Base-by-base conservation (phyloP, 2,888 invertebrate species). In the Dryobotodes eremita region DNA sequence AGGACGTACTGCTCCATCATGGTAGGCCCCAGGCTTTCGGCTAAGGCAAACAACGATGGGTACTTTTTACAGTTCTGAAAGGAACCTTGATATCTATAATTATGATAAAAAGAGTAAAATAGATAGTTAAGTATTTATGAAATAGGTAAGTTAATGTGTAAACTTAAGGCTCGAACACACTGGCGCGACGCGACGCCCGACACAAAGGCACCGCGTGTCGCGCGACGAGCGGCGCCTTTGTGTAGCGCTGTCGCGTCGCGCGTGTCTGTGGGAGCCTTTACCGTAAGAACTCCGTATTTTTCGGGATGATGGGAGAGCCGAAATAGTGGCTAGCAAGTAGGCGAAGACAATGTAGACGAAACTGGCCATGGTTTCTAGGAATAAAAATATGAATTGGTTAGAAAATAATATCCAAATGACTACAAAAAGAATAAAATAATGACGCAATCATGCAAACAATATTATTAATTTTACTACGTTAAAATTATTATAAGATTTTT, bases 311-410 rank as follows among this genome's bases (percentile, higher is more conserved):
- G 86, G 84, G 0, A 57, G 61, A 26, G 84, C 76, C 4, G 57
- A 59, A 36, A 68, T 70, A 65, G 72, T 77, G 11, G 72, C 86
- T 20, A 81, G 8, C 50, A 86, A 55, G 42, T 77, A 81, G 31
- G 42, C 55, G 17, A 82, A 42, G 10, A 84, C 36, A 48, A 84
- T 66, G 50, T 68, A 7, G 6, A 76, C 6, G 62, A 78, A 11
- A n/a, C 59, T 65, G 55, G 73, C 55, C 85, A 85, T 85, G 59
- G 15, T 86, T 50, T 78, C 84, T 86, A 66, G 0, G 78, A 80
- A 62, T 5, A 50, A 15, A 69, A 72, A 20, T n/a, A 48, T 31
- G 0, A 59, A 68, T 10, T 36, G 23, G 2, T 61, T 61, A 46
- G 7, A 26, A 42, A 36, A 26, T 23, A 55, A 62, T 31, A 11